Conservation (phyloP, 37 sponge, comb jelly and placozoan species). For the Ephydatia muelleri region DNA sequence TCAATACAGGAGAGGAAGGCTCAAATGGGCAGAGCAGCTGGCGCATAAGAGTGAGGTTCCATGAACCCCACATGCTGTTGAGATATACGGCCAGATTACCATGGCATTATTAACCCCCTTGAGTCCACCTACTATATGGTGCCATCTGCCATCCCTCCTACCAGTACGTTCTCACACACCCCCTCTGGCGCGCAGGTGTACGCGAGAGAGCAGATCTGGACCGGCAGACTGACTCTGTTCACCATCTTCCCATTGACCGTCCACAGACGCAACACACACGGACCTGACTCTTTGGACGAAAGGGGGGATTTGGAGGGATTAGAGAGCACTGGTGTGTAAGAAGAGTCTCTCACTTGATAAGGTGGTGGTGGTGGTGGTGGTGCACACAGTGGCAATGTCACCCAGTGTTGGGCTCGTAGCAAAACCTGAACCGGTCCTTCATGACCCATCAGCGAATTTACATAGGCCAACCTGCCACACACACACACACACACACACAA, state of each 20-base stretch:
- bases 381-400: conserved; percentile 84
- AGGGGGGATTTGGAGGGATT: background rate
- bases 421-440: conserved; percentile 71
- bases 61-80: conserved; percentile 78
- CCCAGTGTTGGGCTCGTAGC: conserved; percentile 96
- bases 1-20: conserved; percentile 60
- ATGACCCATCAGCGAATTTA: conserved; percentile 63
- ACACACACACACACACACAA: no score
- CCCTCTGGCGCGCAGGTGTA: conserved; percentile 93
- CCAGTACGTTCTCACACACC: conserved; percentile 78
- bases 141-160: conserved; percentile 76
- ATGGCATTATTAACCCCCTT: background rate
- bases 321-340: background rate
- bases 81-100: background rate
- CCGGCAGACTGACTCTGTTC: conserved; percentile 11
- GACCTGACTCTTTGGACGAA: background rate
- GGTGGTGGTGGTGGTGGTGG: background rate
- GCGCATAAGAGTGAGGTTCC: conserved; percentile 64
- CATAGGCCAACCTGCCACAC: conserved; percentile 80
- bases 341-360: background rate
- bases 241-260: conserved; percentile 85
- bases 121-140: conserved; percentile 49
- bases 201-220: conserved; percentile 61
- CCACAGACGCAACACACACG: conserved; percentile 67
- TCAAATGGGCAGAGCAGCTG: conserved; percentile 54